These are phyloP conservation scores for Drosophila subobscura DNA, from an alignment of 1,140 invertebrate species.

Conservation along the genomic window DNA sequence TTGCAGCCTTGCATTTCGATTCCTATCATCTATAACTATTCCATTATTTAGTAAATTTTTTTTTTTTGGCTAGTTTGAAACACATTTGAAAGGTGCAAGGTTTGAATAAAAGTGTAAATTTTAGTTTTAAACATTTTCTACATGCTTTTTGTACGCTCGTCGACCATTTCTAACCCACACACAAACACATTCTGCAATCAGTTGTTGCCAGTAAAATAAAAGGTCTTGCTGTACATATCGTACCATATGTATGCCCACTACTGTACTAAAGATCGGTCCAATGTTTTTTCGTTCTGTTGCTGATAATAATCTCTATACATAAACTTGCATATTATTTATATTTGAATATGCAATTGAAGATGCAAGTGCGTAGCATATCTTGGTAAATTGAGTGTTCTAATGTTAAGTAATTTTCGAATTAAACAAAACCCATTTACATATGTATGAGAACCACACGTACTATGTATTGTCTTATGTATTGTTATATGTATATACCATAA, in stretches of 20 bases:
- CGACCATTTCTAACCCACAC: constrained; percentile 35
- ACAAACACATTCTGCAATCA: constrained; percentile 56
- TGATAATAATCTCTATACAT: constrained; percentile 27
- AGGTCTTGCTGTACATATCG: constrained; percentile 43
- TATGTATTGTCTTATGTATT: constrained; percentile 73
- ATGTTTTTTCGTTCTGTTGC: constrained; percentile 71
- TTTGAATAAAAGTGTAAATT: constrained; percentile 19
- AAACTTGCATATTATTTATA: too few relatives aligned
- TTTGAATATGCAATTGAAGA: constrained; percentile 41
- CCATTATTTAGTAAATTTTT: constrained; percentile 54
- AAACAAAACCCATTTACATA: constrained; percentile 65
- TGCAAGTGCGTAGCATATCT: constrained; percentile 71
- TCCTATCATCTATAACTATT: constrained; percentile 1
- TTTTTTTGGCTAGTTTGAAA: constrained; percentile 63
- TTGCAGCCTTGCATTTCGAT: too few relatives aligned
- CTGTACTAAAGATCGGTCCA: constrained; percentile 66
- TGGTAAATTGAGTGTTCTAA: constrained; percentile 73
- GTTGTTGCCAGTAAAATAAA: constrained; percentile 45
- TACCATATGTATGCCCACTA: constrained; percentile 42
- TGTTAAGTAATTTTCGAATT: constrained; percentile 77
- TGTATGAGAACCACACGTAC: constrained; percentile 68
- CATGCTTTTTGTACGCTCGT: constrained; percentile 51
- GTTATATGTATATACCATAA: constrained; percentile 79
- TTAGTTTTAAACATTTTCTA: constrained; percentile 28
- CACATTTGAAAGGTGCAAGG: constrained; percentile 62